phyloP scores from a whole-genome alignment of 2,888 invertebrate species.

The Thumatha senex region DNA sequence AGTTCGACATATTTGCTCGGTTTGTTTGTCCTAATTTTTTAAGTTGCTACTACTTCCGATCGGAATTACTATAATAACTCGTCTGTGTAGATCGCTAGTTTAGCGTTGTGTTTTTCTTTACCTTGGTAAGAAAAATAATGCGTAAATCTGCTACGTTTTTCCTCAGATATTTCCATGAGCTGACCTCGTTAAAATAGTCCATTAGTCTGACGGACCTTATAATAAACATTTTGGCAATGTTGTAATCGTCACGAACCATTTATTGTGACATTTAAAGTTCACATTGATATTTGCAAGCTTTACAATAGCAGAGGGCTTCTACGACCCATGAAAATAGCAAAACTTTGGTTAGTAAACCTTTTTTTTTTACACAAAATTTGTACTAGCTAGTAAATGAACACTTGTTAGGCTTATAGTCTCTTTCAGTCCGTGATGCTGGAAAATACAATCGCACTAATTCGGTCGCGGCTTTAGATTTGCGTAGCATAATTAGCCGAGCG shows the following conservation, averaged over 20 bases:
- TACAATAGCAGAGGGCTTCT: conserved; percentile 29
- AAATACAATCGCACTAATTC: conserved; percentile 71
- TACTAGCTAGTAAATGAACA: conserved; percentile 22
- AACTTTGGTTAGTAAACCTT: conserved; percentile 9
- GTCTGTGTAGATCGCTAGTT: too few species aligned
- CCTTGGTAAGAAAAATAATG: conserved; percentile 2
- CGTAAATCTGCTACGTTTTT: conserved; percentile 4
- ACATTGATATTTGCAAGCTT: conserved; percentile 68
- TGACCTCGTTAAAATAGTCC: conserved; percentile 2
- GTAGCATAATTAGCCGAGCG: conserved; percentile 77
- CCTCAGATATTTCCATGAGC: conserved; percentile 1
- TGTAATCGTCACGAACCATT: conserved; percentile 43
- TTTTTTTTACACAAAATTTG: conserved; percentile 10
- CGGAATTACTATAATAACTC: neutral
- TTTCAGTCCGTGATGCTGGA: conserved; percentile 56
- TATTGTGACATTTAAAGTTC: conserved; percentile 77
- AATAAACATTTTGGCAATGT: conserved; percentile 11
- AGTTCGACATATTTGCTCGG: too few species aligned
- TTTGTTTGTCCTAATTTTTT: too few species aligned
- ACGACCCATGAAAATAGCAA: conserved; percentile 43
- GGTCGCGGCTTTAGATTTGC: conserved; percentile 73
- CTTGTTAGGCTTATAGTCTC: conserved; percentile 46
- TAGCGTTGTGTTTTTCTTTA: neutral
- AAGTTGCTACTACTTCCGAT: too few species aligned
- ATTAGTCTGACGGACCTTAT: conserved; percentile 1